These are phyloP conservation scores for Gadopsis marmoratus DNA, from an alignment of 2,797 vertebrate species.

Conservation along the genomic window DNA sequence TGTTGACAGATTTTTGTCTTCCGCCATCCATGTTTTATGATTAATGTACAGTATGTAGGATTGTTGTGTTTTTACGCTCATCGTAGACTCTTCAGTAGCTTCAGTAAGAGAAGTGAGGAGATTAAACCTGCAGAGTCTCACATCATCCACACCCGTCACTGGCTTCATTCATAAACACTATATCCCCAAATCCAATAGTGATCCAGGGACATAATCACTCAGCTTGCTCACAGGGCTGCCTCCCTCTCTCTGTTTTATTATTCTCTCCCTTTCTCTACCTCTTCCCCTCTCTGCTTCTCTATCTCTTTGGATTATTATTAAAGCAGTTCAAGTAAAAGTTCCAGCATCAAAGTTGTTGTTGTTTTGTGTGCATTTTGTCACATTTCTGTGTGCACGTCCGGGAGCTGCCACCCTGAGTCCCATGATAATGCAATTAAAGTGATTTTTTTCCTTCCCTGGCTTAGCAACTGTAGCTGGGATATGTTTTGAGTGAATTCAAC, in stretches of 20 bases:
- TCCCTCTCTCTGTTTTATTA: constrained; percentile 6
- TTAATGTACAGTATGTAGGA: constrained; percentile 23
- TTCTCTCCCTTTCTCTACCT: constrained; percentile 2
- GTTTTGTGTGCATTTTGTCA: constrained; percentile 42
- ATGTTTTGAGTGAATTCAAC: constrained; percentile 50
- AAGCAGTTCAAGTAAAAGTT: constrained; percentile 51
- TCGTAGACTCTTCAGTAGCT: constrained; percentile 55
- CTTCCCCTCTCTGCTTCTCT: background rate
- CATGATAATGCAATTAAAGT: constrained; percentile 35
- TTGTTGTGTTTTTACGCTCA: constrained; percentile 28
- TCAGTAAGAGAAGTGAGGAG: constrained; percentile 50
- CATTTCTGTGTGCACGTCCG: constrained; percentile 19
- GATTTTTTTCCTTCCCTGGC: background rate
- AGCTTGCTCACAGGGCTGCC: constrained; percentile 24
- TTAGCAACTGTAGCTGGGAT: constrained; percentile 19
- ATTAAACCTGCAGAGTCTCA: constrained; percentile 64
- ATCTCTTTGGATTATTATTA: constrained; percentile 44
- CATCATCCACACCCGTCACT: constrained; percentile 62
- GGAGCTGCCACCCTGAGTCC: constrained; percentile 30
- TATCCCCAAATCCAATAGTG: constrained; percentile 72
- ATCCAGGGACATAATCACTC: constrained; percentile 66
- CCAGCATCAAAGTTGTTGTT: constrained; percentile 32
- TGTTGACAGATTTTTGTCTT: constrained; percentile 34
- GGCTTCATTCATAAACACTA: constrained; percentile 75
- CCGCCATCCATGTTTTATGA: constrained; percentile 31